Evolutionary conservation across 2,113 vertebrate genomes (phyloP), one percentile per base, ranked within the genome.

Genomic region (rabbit (Oryctolagus cuniculus)): DNA sequence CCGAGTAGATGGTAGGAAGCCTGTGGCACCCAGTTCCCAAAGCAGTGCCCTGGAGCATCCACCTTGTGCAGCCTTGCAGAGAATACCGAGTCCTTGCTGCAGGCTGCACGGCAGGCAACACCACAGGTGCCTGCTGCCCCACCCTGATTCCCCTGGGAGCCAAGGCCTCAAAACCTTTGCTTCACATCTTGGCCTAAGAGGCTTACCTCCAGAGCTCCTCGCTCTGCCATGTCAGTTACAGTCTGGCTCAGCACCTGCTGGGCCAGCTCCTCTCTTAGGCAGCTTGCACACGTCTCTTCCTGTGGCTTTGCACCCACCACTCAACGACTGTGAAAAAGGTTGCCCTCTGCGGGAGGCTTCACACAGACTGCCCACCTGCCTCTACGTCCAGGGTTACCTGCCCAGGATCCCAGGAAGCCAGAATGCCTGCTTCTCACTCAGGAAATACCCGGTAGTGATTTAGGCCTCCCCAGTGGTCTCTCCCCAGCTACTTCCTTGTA

Each of bases 191-290:
- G 16, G 36, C 38, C 34, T 70, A 6, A 10, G 24, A 29, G 25
- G 10, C 8, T 25, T 10, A 7, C n/a, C 36, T n/a, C 8, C 66
- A 61, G 55, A 79, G 13, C 51, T 75, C 25, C 5, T 13, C 7
- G 17, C 38, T 38, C 55, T 10, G 27, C 38, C 38, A 9, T 17
- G 2, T 36, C 53, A 24, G 29, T 38, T n/a, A 1, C 4, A 29
- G 27, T 6, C 31, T 36, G n/a, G 61, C 38, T 70, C 74, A 75
- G 0, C 2, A 38, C 7, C 10, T 0, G 0, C 66, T 53, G 51
- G 13, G 64, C 34, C 53, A 29, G 8, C 24, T 75, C 4, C 2
- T 29, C 31, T 22, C 53, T 25, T 29, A 70, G 49, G n/a, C 66
- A 58, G 51, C 29, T 36, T 17, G 6, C 49, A 67, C 3, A 1